Evolutionary conservation across 2,113 vertebrate species (phyloP).

Genomic region (Cyanistes caeruleus): DNA sequence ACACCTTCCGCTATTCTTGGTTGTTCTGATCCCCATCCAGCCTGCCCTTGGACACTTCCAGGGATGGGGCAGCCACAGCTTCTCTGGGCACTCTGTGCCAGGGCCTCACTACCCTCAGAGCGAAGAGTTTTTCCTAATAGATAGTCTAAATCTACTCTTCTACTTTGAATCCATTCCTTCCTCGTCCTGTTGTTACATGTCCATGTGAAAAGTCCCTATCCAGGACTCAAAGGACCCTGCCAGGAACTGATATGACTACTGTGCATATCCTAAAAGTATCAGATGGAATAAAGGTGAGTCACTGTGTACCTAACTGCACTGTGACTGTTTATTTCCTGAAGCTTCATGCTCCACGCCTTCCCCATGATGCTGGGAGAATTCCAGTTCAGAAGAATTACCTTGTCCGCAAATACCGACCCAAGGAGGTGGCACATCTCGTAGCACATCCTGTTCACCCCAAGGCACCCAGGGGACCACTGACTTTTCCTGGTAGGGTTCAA

Average conservation of each 20-base stretch:
- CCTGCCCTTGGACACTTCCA: not conserved
- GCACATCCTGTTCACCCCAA: slow-evolving; percentile 59
- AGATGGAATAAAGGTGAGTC: not conserved
- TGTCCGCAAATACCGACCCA: slow-evolving; percentile 63
- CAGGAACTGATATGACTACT: not conserved
- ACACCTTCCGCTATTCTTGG: not conserved
- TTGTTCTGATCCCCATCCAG: not conserved
- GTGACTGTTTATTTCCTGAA: slow-evolving; percentile 46
- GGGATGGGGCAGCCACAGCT: not conserved
- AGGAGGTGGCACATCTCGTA: slow-evolving; percentile 19
- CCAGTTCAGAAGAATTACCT: slow-evolving; percentile 48
- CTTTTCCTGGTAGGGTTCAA: slow-evolving; percentile 75
- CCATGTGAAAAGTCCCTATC: not conserved
- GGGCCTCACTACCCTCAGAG: not conserved
- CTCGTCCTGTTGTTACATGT: not conserved
- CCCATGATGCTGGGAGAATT: slow-evolving; percentile 43
- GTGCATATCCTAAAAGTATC: not conserved
- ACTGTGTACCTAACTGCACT: not conserved
- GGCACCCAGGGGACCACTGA: slow-evolving; percentile 30
- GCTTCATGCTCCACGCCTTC: slow-evolving; percentile 68
- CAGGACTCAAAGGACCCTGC: not conserved
- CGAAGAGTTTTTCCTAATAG: not conserved
- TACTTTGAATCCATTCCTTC: not conserved
- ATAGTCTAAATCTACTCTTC: not conserved
- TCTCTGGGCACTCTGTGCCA: not conserved